Percentiles rank a stretch among this genome's conserved stretches.
Conservation (phyloP, 2,113 vertebrate genomes). For the Larimichthys polyactis region DNA sequence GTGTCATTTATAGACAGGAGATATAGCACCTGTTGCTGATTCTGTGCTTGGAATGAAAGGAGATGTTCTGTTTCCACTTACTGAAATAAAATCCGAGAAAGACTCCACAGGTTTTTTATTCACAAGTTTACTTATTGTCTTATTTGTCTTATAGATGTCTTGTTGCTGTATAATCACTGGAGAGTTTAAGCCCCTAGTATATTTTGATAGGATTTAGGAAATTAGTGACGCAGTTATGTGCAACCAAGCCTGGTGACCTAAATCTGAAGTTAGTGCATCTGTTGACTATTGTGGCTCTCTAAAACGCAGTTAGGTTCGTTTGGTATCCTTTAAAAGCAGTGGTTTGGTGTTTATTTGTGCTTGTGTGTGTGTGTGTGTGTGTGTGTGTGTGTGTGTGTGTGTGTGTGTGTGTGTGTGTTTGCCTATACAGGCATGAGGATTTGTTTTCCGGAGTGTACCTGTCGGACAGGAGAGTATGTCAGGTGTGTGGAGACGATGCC, state of each 20-base stretch:
- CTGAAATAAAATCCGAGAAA: not conserved
- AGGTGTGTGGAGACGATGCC: conserved; percentile 95
- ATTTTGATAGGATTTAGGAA: conserved; percentile 31
- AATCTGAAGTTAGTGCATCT: not conserved
- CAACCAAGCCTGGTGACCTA: not conserved
- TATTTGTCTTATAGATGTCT: not conserved
- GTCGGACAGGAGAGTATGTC: conserved; percentile 92
- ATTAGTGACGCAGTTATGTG: not conserved
- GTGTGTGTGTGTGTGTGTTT: conserved; percentile 12
- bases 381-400: not conserved
- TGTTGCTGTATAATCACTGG: not conserved
- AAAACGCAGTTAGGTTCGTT: no score
- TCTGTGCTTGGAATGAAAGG: not conserved
- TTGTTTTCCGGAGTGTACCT: conserved; percentile 87
- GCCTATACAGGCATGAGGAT: conserved; percentile 67
- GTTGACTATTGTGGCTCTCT: not conserved
- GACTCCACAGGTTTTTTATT: not conserved
- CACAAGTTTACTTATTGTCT: no score
- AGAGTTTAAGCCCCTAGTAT: not conserved
- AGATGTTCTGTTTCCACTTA: conserved; percentile 14
- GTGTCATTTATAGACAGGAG: conserved; percentile 58
- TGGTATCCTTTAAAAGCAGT: conserved; percentile 1
- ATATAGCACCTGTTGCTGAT: conserved; percentile 71
- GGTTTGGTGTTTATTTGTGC: not conserved
- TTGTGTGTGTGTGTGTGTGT: conserved; percentile 14